Evolutionary conservation across 2,888 invertebrate species (phyloP).

Genomic region (Lampropteryx suffumata): DNA sequence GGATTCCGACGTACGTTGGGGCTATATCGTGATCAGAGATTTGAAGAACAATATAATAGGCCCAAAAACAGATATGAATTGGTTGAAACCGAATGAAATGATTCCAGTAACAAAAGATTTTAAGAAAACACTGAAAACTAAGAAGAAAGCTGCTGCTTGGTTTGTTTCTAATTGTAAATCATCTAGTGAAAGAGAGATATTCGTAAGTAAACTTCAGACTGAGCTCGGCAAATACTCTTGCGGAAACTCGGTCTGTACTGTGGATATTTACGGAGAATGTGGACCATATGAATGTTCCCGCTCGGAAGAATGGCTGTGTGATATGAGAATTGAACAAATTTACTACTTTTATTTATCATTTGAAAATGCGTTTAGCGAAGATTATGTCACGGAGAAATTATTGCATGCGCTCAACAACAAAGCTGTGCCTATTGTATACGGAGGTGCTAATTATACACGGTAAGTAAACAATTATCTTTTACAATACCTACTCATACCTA

Average conservation of each 20-base stretch:
- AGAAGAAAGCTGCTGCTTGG: constrained; percentile 49
- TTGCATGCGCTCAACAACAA: constrained; percentile 61
- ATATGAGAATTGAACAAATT: constrained; percentile 39
- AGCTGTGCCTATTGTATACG: constrained; percentile 87
- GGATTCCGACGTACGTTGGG: constrained; percentile 55
- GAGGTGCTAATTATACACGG: constrained; percentile 75
- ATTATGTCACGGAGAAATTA: constrained; percentile 61
- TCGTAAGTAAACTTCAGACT: constrained; percentile 22
- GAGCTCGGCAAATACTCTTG: constrained; percentile 30
- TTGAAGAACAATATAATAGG: constrained; percentile 48
- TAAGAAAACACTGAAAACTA: constrained; percentile 39
- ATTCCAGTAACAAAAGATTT: constrained; percentile 45
- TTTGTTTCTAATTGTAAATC: constrained; percentile 46
- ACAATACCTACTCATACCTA: too few species aligned
- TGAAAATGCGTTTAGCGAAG: constrained; percentile 61
- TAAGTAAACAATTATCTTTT: too few species aligned
- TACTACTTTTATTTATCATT: constrained; percentile 65
- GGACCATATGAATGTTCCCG: constrained; percentile 34
- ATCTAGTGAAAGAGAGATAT: constrained; percentile 30
- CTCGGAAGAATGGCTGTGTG: constrained; percentile 42
- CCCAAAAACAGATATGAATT: constrained; percentile 56
- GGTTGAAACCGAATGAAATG: constrained; percentile 53
- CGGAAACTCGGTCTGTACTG: neutral
- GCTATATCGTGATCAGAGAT: constrained; percentile 59
- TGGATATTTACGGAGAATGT: constrained; percentile 44